Evolutionary conservation across 2,113 vertebrate species (phyloP), one percentile per base, ranked within the genome.

Genomic region (Corvus cornix): DNA sequence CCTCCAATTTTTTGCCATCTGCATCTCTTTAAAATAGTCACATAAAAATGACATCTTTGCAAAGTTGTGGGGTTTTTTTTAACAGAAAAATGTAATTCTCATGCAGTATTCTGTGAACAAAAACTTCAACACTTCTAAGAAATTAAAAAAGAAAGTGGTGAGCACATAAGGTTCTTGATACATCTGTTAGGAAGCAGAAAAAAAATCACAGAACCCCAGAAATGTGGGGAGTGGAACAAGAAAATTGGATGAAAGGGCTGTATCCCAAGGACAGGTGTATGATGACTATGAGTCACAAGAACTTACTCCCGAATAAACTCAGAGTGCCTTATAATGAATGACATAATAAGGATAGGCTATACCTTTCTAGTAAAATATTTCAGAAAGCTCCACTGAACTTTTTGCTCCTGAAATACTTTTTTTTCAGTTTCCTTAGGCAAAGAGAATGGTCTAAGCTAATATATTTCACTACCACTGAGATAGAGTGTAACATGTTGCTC

Each of bases 121-220:
- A 84, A 96, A 89, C 56, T 91, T 95, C 93, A 95, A 95, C 91
- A 58, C 66, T 78, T 92, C 44, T 78, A 66, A 62, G 66, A 87
- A 95, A 95, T 63, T 52, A 52, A 83, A 88, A 90, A 91, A 84
- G 72, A 67, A 95, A 93, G 53, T 62, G 46, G 48, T 58, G 37
- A 93, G 77, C 74, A 76, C 95, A 91, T 89, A 87, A 85, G 27
- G 48, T 89, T 94, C 77, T 93, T 79, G 33, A 70, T 94, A 41
- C 63, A 76, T 96, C 84, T 96, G 87, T 73, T 83, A 69, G 16
- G 37, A n/a, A 91, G 48, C 14, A 69, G 43, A 56, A 91, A 37
- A 48, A 48, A 81, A 35, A 35, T 27, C 51, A 83, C 31, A 93
- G 62, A 94, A 89, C 39, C 33, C 63, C 66, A 73, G n/a, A 95